Evolutionary conservation across 2,888 invertebrate genomes (phyloP).

Genomic region (Eilema griseolum): DNA sequence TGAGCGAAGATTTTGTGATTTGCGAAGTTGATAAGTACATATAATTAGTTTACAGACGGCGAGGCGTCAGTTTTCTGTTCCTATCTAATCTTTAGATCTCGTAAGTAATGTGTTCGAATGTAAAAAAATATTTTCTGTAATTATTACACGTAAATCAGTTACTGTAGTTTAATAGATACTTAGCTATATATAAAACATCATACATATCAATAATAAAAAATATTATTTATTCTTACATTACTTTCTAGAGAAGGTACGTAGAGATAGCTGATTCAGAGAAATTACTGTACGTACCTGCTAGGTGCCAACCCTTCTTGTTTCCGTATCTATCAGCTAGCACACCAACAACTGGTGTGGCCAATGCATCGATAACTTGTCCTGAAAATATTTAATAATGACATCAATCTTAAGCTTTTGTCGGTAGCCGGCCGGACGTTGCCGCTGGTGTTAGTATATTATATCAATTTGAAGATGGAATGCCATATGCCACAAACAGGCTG

Average conservation of each 20-base stretch:
- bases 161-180: not conserved
- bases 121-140: too few species aligned
- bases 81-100: too few species aligned
- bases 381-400: constrained; percentile 61
- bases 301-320: constrained; percentile 94
- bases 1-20: not conserved
- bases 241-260: not conserved
- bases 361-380: constrained; percentile 94
- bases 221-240: not conserved
- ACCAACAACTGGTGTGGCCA: constrained; percentile 95
- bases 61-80: too few species aligned
- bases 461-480: too few species aligned
- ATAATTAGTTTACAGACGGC: too few species aligned
- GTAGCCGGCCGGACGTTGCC: not conserved
- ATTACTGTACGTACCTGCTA: constrained; percentile 88
- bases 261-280: too few species aligned
- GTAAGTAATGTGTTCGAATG: too few species aligned
- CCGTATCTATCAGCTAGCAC: constrained; percentile 93
- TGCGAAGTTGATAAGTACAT: not conserved
- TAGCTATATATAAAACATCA: not conserved
- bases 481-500: too few species aligned
- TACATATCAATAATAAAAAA: too few species aligned
- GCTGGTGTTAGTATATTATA: not conserved
- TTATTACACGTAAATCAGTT: too few species aligned
- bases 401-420: not conserved